Evolutionary conservation across 1,140 invertebrate species (phyloP).

Genomic region (Micrasema minimum): DNA sequence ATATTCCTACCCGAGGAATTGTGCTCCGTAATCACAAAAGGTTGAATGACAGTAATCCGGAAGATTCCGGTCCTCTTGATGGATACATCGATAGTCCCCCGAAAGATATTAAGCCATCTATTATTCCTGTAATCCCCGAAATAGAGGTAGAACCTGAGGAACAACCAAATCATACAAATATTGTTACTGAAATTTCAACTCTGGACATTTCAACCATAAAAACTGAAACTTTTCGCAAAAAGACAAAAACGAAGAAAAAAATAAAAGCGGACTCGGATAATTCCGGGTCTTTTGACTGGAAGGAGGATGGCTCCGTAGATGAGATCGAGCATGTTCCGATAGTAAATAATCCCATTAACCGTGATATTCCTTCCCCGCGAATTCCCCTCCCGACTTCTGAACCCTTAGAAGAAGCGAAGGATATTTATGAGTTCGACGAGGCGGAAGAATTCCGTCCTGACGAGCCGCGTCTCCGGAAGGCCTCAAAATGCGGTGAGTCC

Average conservation of each 20-base stretch:
- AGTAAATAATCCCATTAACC: neutral
- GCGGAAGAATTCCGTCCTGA: constrained; percentile 54
- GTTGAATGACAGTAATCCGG: constrained; percentile 61
- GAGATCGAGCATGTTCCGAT: neutral
- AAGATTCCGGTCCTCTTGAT: constrained; percentile 27
- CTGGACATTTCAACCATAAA: constrained; percentile 38
- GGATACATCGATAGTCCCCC: constrained; percentile 16
- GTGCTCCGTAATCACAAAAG: constrained; percentile 72
- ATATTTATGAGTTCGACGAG: constrained; percentile 67
- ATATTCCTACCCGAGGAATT: constrained; percentile 60
- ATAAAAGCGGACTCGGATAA: constrained; percentile 19
- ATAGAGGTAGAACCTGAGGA: constrained; percentile 45
- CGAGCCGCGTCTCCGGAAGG: constrained; percentile 46
- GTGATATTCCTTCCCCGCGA: neutral
- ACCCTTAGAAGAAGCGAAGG: constrained; percentile 43
- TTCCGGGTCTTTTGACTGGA: constrained; percentile 1
- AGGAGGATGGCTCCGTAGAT: neutral
- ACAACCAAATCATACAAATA: constrained; percentile 28
- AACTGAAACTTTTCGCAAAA: constrained; percentile 42
- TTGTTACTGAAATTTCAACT: constrained; percentile 30
- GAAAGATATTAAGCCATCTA: constrained; percentile 13
- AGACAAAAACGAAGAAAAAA: constrained; percentile 48
- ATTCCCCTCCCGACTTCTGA: constrained; percentile 1
- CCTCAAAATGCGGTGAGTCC: constrained; percentile 44
- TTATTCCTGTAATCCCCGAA: constrained; percentile 33